Conservation (phyloP, 2,888 invertebrate genomes). For the Limnephilus lunatus region DNA sequence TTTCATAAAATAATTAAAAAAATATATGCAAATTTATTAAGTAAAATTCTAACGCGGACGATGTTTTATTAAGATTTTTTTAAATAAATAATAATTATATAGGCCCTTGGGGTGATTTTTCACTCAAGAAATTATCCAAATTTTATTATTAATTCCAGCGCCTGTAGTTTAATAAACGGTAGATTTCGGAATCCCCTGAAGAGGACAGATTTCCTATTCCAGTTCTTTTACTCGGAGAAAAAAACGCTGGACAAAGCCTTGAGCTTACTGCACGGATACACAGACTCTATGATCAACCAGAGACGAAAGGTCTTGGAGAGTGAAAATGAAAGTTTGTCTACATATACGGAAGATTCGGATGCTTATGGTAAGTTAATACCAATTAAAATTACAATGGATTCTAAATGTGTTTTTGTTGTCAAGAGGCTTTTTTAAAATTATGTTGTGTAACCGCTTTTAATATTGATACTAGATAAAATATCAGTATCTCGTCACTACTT, state of each 20-base stretch:
- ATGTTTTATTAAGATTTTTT: too few relatives aligned
- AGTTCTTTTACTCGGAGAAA: constrained; percentile 78
- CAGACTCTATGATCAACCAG: constrained; percentile 73
- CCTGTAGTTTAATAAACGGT: constrained; percentile 65
- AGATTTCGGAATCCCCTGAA: constrained; percentile 72
- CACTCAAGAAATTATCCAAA: too few relatives aligned
- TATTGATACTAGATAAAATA: too few relatives aligned
- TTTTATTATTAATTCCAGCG: constrained; percentile 43
- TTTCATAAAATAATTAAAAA: too few relatives aligned
- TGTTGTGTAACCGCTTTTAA: too few relatives aligned
- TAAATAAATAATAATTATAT: too few relatives aligned
- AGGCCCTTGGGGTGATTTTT: too few relatives aligned
- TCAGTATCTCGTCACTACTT: too few relatives aligned
- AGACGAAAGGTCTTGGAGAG: constrained; percentile 70
- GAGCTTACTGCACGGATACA: constrained; percentile 73
- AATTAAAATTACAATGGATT: neutral
- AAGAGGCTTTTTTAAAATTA: too few relatives aligned
- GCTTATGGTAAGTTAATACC: constrained; percentile 29
- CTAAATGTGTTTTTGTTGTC: too few relatives aligned
- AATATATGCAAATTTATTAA: too few relatives aligned
- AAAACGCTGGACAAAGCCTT: constrained; percentile 74
- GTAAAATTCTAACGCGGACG: too few relatives aligned
- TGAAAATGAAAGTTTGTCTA: constrained; percentile 45
- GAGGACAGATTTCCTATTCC: constrained; percentile 71
- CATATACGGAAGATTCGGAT: constrained; percentile 38